phyloP scores from a whole-genome alignment of 2,888 invertebrate genomes.

The Alloscopus bannaensis region DNA sequence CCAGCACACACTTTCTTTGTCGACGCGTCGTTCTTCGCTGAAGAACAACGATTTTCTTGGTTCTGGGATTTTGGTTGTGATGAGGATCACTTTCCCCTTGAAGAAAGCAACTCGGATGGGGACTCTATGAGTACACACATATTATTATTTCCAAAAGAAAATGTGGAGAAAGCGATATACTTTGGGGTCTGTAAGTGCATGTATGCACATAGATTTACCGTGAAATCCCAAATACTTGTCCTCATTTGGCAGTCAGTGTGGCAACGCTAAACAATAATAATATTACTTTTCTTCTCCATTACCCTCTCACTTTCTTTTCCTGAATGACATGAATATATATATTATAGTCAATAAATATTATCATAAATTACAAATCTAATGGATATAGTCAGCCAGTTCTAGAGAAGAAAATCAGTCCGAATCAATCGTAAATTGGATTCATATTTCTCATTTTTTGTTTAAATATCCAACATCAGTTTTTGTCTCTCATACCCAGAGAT shows the following conservation, averaged over 20 bases:
- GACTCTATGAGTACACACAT: no score
- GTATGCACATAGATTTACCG: not conserved
- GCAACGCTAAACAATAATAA: no score
- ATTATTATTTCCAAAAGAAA: no score
- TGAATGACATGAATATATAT: slow-evolving; percentile 53
- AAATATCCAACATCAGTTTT: slow-evolving; percentile 12
- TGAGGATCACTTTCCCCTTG: no score
- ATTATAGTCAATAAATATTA: slow-evolving; percentile 60
- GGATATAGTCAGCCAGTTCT: slow-evolving; percentile 63
- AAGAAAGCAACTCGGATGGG: no score
- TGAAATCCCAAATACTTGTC: not conserved
- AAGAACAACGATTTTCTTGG: not conserved
- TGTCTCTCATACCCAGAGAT: slow-evolving; percentile 24
- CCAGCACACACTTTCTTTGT: no score
- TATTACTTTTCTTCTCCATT: slow-evolving; percentile 36
- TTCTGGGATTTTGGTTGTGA: not conserved
- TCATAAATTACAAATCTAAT: slow-evolving; percentile 59
- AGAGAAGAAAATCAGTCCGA: slow-evolving; percentile 66
- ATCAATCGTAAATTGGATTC: slow-evolving; percentile 61
- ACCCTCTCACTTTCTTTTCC: slow-evolving; percentile 30
- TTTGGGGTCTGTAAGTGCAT: no score
- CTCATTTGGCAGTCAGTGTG: not conserved
- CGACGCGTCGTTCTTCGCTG: no score
- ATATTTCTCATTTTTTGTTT: no score
- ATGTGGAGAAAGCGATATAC: no score